phyloP scores from a whole-genome alignment of 64 coral and sea anemone genomes.

The Platygyra sinensis region DNA sequence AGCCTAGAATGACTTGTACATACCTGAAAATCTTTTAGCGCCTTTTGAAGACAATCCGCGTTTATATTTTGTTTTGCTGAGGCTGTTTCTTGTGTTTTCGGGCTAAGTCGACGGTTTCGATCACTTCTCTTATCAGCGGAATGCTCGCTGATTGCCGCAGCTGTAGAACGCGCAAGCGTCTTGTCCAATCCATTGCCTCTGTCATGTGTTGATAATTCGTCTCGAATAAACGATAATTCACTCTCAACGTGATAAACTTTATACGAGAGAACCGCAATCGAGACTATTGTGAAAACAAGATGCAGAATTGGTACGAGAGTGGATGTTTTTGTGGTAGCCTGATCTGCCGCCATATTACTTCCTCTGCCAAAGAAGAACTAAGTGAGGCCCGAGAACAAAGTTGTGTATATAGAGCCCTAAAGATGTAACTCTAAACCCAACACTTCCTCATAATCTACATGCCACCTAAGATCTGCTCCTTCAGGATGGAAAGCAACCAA shows the following conservation, averaged over 20 bases:
- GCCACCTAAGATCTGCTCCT: no score
- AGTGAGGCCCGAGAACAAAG: no score
- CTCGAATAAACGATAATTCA: conserved; percentile 6
- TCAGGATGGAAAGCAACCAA: neutral
- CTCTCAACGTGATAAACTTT: conserved; percentile 9
- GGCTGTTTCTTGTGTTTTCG: neutral
- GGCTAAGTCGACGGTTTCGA: neutral
- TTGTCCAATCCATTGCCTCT: no score
- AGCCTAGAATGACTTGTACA: neutral
- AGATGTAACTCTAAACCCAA: no score
- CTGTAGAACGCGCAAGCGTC: neutral
- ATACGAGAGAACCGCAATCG: neutral
- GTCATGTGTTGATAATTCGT: neutral
- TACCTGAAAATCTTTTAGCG: conserved; percentile 3
- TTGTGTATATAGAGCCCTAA: no score
- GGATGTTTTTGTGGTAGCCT: neutral
- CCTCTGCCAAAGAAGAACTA: no score
- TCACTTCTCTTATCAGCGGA: neutral
- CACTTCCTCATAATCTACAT: no score
- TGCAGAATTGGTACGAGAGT: neutral
- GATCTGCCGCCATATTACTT: neutral
- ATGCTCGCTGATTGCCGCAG: neutral
- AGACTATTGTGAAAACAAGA: neutral
- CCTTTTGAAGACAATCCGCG: neutral
- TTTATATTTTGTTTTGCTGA: neutral